Percentiles rank a stretch among this genome's conserved stretches.
Conservation (phyloP, 2,113 vertebrate genomes). For the Xenotilapia flavipinnis region DNA sequence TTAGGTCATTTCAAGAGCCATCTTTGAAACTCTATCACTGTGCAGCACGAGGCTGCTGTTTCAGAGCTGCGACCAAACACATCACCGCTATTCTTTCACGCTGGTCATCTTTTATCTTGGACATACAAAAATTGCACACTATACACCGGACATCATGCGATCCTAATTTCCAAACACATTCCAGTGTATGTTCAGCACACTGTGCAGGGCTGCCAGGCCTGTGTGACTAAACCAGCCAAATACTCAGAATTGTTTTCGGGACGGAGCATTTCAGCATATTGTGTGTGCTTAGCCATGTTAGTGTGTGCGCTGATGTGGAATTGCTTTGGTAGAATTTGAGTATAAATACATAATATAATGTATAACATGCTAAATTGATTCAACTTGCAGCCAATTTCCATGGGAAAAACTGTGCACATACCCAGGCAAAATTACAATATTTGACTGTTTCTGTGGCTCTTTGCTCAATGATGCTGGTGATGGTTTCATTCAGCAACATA, state of each 20-base stretch:
- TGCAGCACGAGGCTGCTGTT: background rate
- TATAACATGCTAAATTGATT: background rate
- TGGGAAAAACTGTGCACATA: background rate
- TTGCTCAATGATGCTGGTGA: background rate
- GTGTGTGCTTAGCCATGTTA: background rate
- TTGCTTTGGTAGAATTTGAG: background rate
- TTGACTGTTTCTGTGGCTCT: background rate
- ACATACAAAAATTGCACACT: background rate
- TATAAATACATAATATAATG: background rate
- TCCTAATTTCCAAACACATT: background rate
- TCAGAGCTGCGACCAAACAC: background rate
- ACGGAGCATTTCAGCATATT: background rate
- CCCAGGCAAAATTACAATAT: background rate
- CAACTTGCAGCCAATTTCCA: background rate
- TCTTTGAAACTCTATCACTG: background rate
- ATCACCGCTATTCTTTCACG: background rate
- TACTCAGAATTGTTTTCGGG: background rate
- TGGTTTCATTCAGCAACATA: background rate
- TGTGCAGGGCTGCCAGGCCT: background rate
- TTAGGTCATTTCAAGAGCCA: background rate
- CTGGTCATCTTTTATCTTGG: background rate
- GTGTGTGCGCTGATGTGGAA: background rate
- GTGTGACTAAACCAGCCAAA: background rate
- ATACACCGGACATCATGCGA: background rate
- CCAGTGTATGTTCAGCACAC: background rate